Evolutionary conservation across 2,888 invertebrate genomes (phyloP), one percentile per base, ranked within the genome.

Genomic region (Apamea anceps): DNA sequence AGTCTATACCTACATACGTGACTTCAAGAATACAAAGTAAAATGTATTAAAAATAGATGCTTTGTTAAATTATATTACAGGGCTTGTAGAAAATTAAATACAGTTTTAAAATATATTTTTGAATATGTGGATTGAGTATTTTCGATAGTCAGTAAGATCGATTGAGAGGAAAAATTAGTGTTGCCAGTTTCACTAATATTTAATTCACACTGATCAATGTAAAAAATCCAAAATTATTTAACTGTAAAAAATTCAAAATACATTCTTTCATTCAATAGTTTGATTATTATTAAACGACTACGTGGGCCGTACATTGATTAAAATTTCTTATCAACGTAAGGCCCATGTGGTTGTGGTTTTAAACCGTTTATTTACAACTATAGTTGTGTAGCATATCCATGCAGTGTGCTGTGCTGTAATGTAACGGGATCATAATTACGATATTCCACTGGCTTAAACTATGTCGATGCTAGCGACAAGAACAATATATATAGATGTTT

Each of bases 61-160:
- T 90, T 90, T 82, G 76, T 79, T 81, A 75, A 82, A 86, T 82
- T 84, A 72, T 81, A 86, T 79, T 84, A 90, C 89, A 91, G 88
- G 85, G 88, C 89, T 90, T 81, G 72, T 87, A 89, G 88, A 54
- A 73, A 77, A 80, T 62, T 63, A 45, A 87, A 76, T 42, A 87
- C 81, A 54, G 67, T 80, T 67, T 62, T 70, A 80, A n/a, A 77
- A 81, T 81, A 81, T 88, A 88, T 89, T 88, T 88, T 86, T 77
- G 54, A 87, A 82, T 54, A 68, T 70, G 66, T 63, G 60, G 70
- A 76, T 79, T 79, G 67, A 81, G 57, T 84, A 82, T 81, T 88
- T 87, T 80, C 66, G 37, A 78, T 83, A 75, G 62, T 75, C 71
- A 71, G 45, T 76, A 74, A 75, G 54, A 57, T 75, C 63, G 28